These are phyloP conservation scores for Bovichtus diacanthus DNA, from an alignment of 2,797 vertebrate species.

Conservation along the genomic window DNA sequence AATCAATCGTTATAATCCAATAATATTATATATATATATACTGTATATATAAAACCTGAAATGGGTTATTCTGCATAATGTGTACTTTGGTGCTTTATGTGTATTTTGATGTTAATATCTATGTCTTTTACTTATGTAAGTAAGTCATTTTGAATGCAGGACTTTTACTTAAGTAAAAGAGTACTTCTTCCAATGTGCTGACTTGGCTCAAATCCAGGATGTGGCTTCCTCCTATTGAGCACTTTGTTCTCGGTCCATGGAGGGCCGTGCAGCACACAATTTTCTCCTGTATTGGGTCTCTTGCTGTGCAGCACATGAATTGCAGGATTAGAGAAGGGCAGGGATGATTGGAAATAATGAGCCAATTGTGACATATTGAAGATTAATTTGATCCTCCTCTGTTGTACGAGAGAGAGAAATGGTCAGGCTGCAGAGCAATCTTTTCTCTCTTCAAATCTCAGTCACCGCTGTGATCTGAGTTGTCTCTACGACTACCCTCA, in stretches of 20 bases:
- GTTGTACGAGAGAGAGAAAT: conserved; percentile 10
- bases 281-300: conserved; percentile 6
- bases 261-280: neutral
- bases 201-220: neutral
- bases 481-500: conserved; percentile 18
- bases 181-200: neutral
- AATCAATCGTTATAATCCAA: neutral
- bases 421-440: conserved; percentile 16
- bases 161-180: neutral
- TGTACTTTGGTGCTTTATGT: neutral
- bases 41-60: too few relatives aligned
- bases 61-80: neutral
- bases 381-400: conserved; percentile 28
- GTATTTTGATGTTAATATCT: neutral
- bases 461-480: conserved; percentile 39
- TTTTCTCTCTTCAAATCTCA: conserved; percentile 12
- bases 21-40: too few relatives aligned
- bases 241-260: neutral
- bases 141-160: neutral
- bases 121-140: too few relatives aligned
- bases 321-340: conserved; percentile 5
- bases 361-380: conserved; percentile 25
- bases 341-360: conserved; percentile 14
- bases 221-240: too few relatives aligned
- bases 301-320: neutral